Conservation (phyloP, 2,113 vertebrate genomes). For the Muscicapa adusta region DNA sequence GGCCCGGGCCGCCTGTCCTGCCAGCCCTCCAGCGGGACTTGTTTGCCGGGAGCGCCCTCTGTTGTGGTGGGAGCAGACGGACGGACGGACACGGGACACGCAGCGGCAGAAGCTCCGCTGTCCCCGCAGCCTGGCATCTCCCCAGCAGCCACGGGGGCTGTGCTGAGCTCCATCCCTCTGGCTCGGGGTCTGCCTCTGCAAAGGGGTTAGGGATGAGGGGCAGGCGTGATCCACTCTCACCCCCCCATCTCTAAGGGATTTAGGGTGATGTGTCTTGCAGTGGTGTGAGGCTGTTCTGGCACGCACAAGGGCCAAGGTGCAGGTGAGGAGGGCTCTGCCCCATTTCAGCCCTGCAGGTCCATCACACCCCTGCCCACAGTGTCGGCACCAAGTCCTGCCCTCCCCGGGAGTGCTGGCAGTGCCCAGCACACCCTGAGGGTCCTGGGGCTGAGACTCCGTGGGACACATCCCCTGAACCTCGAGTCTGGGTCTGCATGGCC, state of each 20-base stretch:
- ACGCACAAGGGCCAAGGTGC: no score
- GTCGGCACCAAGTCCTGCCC: no score
- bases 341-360: background rate
- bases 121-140: background rate
- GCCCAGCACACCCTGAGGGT: rapidly evolving
- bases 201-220: rapidly evolving
- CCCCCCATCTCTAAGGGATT: background rate
- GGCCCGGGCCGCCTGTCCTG: rapidly evolving
- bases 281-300: background rate
- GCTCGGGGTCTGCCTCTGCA: background rate
- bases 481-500: background rate
- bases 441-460: rapidly evolving
- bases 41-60: background rate
- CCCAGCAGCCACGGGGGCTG: background rate
- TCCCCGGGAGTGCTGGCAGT: background rate
- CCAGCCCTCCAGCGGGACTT: background rate
- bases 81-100: background rate
- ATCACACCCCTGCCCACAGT: background rate
- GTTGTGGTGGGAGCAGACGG: background rate
- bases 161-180: background rate
- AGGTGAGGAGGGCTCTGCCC: background rate
- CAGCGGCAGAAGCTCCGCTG: rapidly evolving
- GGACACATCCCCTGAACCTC: background rate
- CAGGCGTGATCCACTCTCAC: rapidly evolving
- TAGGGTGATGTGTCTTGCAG: no score